Conservation (phyloP, 2,797 vertebrate genomes). For the Notamacropus eugenii region DNA sequence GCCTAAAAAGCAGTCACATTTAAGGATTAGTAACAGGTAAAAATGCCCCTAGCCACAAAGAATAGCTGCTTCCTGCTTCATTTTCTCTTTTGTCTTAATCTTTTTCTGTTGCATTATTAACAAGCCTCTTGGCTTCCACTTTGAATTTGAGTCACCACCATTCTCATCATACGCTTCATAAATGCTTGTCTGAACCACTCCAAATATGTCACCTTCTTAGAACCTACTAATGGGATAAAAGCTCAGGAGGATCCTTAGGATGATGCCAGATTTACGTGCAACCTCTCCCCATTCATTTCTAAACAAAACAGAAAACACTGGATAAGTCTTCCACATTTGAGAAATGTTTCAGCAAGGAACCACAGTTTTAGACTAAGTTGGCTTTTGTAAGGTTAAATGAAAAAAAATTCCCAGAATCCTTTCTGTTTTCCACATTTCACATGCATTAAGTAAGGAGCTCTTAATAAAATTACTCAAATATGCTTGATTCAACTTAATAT, state of each 20-base stretch:
- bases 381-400: not conserved
- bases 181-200: not conserved
- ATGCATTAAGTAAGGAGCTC: not conserved
- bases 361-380: not conserved
- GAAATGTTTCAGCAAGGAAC: not conserved
- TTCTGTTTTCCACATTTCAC: not conserved
- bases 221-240: not conserved
- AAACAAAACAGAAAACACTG: not conserved
- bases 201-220: not conserved
- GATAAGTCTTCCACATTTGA: not conserved
- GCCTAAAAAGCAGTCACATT: constrained; percentile 18
- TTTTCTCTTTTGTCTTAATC: constrained; percentile 45
- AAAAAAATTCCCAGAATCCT: not conserved
- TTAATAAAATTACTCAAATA: not conserved
- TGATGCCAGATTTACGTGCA: not conserved
- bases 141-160: not conserved
- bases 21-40: constrained; percentile 46
- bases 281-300: not conserved
- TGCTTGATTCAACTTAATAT: not conserved
- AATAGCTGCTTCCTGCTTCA: not conserved
- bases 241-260: not conserved
- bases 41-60: constrained; percentile 35
- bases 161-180: not conserved
- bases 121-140: constrained; percentile 10
- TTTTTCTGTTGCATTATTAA: constrained; percentile 35